These are phyloP conservation scores for Thera britannica DNA, from an alignment of 2,888 invertebrate genomes.

Conservation along the genomic window DNA sequence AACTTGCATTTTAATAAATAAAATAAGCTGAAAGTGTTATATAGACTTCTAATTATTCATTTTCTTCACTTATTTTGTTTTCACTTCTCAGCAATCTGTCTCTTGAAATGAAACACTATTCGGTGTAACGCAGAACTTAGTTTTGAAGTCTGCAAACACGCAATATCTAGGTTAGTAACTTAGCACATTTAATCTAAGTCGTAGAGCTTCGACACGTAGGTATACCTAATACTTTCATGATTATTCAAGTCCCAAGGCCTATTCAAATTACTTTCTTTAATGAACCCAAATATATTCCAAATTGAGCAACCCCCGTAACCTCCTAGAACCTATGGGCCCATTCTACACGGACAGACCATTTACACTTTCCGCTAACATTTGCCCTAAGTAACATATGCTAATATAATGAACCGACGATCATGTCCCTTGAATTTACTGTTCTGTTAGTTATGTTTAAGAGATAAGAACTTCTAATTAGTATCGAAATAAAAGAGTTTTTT, in stretches of 20 bases:
- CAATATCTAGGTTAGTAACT: too few relatives aligned
- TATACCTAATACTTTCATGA: too few relatives aligned
- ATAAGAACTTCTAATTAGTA: constrained; percentile 18
- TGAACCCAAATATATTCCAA: constrained; percentile 28
- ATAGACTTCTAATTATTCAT: too few relatives aligned
- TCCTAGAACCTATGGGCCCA: constrained; percentile 5
- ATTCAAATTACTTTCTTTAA: constrained; percentile 5
- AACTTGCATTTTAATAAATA: too few relatives aligned
- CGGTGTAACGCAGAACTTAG: too few relatives aligned
- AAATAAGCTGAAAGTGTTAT: too few relatives aligned
- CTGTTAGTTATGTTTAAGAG: constrained; percentile 22
- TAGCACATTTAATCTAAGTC: too few relatives aligned
- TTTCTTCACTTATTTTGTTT: too few relatives aligned
- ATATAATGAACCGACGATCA: constrained; percentile 41
- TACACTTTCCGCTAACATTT: constrained; percentile 34
- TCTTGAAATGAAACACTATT: too few relatives aligned
- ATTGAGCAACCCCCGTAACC: constrained; percentile 12
- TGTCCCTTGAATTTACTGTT: constrained; percentile 37
- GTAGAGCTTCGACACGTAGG: too few relatives aligned
- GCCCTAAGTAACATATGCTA: constrained; percentile 38
- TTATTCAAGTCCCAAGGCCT: not conserved
- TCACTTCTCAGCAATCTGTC: too few relatives aligned
- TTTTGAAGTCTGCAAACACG: too few relatives aligned
- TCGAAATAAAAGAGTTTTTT: not conserved
- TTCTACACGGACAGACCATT: constrained; percentile 20